Conservation (phyloP, 2,888 invertebrate species). For the Exocentrus adspersus region DNA sequence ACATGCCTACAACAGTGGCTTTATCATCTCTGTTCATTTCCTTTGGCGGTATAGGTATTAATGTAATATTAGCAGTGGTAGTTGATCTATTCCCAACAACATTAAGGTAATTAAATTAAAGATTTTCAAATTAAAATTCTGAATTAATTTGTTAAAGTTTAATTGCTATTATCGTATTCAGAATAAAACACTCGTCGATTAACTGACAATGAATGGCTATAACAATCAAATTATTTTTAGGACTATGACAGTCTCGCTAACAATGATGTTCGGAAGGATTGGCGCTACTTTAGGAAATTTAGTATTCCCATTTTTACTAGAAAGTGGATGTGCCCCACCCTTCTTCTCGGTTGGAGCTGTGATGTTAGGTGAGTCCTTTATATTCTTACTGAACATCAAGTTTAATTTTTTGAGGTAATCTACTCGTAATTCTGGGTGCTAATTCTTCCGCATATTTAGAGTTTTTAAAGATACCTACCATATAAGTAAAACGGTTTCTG, state of each 20-base stretch:
- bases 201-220: too few relatives aligned
- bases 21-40: slow-evolving; percentile 68
- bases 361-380: slow-evolving; percentile 71
- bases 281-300: slow-evolving; percentile 79
- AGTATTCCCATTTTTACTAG: slow-evolving; percentile 74
- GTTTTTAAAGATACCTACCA: too few relatives aligned
- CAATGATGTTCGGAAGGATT: slow-evolving; percentile 76
- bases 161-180: too few relatives aligned
- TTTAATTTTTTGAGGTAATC: too few relatives aligned
- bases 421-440: too few relatives aligned
- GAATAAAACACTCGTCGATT: too few relatives aligned
- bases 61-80: slow-evolving; percentile 71
- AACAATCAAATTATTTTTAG: too few relatives aligned
- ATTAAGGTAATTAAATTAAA: slow-evolving; percentile 65
- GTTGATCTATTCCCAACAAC: slow-evolving; percentile 76
- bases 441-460: too few relatives aligned
- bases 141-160: too few relatives aligned
- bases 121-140: too few relatives aligned
- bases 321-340: slow-evolving; percentile 76
- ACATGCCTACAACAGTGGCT: slow-evolving; percentile 58
- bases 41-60: slow-evolving; percentile 68
- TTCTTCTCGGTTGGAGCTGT: slow-evolving; percentile 74
- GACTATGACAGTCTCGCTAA: slow-evolving; percentile 77
- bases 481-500: too few relatives aligned
- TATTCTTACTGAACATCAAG: too few relatives aligned